Evolutionary conservation across 2,797 vertebrate genomes (phyloP), one percentile per base, ranked within the genome.

Genomic region (Paedocypris micromegethes): DNA sequence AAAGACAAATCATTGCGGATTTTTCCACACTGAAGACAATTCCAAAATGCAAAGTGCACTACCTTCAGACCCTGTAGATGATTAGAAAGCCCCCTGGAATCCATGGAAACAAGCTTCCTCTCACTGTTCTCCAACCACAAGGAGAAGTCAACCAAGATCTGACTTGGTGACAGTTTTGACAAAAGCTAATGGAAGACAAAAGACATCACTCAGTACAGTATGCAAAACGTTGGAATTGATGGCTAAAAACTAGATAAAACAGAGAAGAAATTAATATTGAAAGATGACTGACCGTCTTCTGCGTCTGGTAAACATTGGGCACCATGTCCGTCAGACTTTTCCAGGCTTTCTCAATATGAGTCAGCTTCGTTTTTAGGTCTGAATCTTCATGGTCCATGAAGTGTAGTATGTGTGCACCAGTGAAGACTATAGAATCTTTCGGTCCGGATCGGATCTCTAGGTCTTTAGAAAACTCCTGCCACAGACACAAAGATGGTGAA

Each of bases 391-490:
- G 86, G 53, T 91, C 85, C 58, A 86, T 92, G 78, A 94, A 80
- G 0, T 88, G 88, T 58, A 93, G 85, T 62, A 97, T 89, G 58
- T 84, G 88, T 64, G 85, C 81, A 9, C 90, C 91, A 0, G 85
- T 79, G 55, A 79, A 86, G 49, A 89, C 73, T 4, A 86, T 89
- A 0, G 88, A 89, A 0, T 79, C 85, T 77, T 86, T 94, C 76
- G 91, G 83, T 5, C 79, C 83, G 1, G 90, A 91, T 75, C 87
- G 88, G 65, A 82, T 81, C 73, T 92, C 90, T 43, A 85, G 75
- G 80, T 94, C 92, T 82, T 90, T 86, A 23, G 84, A 88, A 77
- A 98, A 91, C 54, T 89, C 84, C 96, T 98, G 65, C 2, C 9
- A 62, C 2, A 66, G 2, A 60, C 1, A 39, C 41, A 5, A 23